Conservation (phyloP, 2,888 invertebrate species). For the Dynastes tityus region DNA sequence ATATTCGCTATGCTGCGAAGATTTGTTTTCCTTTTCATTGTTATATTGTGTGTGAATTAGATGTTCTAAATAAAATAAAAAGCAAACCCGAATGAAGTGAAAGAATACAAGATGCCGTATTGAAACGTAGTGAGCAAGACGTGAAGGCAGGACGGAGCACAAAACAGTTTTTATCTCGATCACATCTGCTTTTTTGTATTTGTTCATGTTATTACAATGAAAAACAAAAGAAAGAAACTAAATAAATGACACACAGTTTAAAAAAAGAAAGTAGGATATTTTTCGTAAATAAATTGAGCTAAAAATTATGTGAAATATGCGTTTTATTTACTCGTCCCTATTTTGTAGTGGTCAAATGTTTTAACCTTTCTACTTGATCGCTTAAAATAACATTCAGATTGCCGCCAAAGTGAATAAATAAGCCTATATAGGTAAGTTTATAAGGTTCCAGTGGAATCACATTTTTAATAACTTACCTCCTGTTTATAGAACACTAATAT, state of each 20-base stretch:
- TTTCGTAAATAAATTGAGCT: constrained; percentile 66
- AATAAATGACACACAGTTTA: constrained; percentile 48
- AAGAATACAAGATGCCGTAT: background rate
- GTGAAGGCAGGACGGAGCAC: background rate
- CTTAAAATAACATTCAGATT: too few relatives aligned
- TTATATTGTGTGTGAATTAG: constrained; percentile 56
- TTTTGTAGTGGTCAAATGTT: too few relatives aligned
- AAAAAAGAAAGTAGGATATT: constrained; percentile 66
- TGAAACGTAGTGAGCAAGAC: constrained; percentile 19
- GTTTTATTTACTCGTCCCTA: constrained; percentile 30
- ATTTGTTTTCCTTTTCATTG: constrained; percentile 36
- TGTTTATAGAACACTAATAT: too few relatives aligned
- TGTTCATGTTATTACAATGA: constrained; percentile 62
- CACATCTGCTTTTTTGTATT: constrained; percentile 59
- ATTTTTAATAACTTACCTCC: too few relatives aligned
- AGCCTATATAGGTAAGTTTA: too few relatives aligned
- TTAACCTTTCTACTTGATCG: too few relatives aligned
- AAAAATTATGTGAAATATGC: constrained; percentile 38
- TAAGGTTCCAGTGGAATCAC: too few relatives aligned
- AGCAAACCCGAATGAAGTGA: constrained; percentile 54
- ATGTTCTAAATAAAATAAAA: constrained; percentile 51
- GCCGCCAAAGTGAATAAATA: too few relatives aligned
- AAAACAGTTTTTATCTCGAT: constrained; percentile 38
- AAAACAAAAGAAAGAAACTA: constrained; percentile 35
- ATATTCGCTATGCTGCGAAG: constrained; percentile 4